A percentile compares a stretch with the other conserved stretches of the same genome.
Evolutionary conservation across 2,797 vertebrate genomes (phyloP).

Genomic region (Tinamus major): DNA sequence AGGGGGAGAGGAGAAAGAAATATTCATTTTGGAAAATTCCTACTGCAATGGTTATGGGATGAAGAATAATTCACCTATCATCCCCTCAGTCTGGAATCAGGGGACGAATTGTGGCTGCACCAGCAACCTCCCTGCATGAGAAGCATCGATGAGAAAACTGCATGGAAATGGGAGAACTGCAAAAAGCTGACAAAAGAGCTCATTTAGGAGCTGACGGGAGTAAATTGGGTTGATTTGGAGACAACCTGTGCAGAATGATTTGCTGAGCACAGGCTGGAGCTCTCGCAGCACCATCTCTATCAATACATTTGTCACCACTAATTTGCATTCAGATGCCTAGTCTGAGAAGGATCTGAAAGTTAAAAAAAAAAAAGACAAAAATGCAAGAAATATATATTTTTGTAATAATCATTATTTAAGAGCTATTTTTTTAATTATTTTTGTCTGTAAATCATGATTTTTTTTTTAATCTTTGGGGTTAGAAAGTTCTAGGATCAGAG

Average conservation of each 20-base stretch:
- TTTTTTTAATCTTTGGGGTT: background rate
- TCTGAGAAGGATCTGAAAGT: background rate
- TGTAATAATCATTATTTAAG: background rate
- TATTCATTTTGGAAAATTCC: background rate
- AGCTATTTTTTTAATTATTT: background rate
- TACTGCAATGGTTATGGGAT: background rate
- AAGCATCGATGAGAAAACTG: background rate
- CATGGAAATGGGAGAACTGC: background rate
- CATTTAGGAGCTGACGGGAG: background rate
- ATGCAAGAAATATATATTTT: background rate
- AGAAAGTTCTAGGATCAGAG: background rate
- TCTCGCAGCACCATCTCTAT: background rate
- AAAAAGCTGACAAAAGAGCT: background rate
- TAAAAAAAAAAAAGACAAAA: background rate
- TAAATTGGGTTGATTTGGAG: constrained; percentile 5
- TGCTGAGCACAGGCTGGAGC: background rate
- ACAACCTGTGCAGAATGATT: background rate
- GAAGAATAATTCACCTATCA: background rate
- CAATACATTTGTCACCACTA: background rate
- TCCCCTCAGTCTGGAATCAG: background rate
- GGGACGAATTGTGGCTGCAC: background rate
- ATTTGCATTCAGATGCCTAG: background rate
- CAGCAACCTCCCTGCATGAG: background rate
- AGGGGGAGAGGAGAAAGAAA: background rate
- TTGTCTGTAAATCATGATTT: background rate